Percentiles rank a stretch among this genome's conserved stretches.
phyloP scores from a whole-genome alignment of 2,113 vertebrate genomes.

The Heterochromis multidens region DNA sequence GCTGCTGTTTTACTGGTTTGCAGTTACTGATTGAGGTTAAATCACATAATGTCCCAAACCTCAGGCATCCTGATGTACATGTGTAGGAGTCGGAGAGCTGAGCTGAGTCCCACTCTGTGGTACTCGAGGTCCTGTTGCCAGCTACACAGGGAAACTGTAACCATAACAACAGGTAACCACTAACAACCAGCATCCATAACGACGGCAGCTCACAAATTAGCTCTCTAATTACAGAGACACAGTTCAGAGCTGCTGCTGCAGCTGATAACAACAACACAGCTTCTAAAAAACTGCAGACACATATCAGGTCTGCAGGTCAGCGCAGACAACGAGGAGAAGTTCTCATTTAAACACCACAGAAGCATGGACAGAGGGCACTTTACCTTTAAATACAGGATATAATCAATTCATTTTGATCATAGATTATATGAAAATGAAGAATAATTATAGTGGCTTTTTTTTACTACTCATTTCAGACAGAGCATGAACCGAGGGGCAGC shows the following conservation, averaged over 20 bases:
- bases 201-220: conserved; percentile 57
- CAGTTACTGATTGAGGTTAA: background rate
- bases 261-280: conserved; percentile 26
- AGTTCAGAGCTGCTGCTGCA: conserved; percentile 48
- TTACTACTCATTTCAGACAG: too few species aligned
- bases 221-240: conserved; percentile 70
- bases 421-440: background rate
- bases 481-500: background rate
- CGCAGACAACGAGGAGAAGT: background rate
- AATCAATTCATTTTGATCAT: background rate
- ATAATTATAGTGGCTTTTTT: too few species aligned
- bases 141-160: conserved; percentile 70
- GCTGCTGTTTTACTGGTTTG: background rate
- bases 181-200: conserved; percentile 70
- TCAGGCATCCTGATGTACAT: background rate
- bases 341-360: background rate
- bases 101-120: conserved; percentile 8
- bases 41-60: background rate
- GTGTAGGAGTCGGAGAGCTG: background rate
- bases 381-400: background rate
- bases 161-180: conserved; percentile 80
- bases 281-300: background rate
- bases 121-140: conserved; percentile 52
- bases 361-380: background rate
- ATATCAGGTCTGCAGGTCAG: background rate